phyloP scores from a whole-genome alignment of 2,797 vertebrate genomes.

The Schizopygopsis pylzovi region DNA sequence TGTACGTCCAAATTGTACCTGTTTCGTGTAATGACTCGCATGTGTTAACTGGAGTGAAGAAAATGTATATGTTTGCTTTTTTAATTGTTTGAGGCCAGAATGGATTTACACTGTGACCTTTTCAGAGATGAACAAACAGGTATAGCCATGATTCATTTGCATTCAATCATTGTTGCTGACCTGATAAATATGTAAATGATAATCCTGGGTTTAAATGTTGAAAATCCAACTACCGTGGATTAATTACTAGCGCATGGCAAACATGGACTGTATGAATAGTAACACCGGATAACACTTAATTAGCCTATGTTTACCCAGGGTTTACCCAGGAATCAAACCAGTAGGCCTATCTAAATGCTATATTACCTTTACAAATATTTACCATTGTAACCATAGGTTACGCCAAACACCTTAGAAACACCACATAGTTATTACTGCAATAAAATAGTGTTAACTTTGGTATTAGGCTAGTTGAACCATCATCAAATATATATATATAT shows the following conservation, averaged over 20 bases:
- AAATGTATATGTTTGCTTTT: neutral
- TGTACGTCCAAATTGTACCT: no score
- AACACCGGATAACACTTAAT: neutral
- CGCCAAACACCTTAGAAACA: neutral
- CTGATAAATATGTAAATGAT: neutral
- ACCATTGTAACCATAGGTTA: neutral
- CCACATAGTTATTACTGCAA: neutral
- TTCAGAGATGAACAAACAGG: neutral
- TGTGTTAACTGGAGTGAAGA: neutral
- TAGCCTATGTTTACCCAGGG: neutral
- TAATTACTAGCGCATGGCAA: neutral
- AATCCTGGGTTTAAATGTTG: neutral
- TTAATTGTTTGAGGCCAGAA: neutral
- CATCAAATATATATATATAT: neutral
- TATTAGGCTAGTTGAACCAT: neutral
- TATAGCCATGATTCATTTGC: neutral
- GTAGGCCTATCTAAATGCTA: neutral
- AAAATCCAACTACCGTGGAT: neutral
- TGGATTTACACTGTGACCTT: neutral
- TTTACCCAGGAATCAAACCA: neutral
- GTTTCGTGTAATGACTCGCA: no score
- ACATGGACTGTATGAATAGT: neutral
- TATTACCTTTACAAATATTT: slow-evolving; percentile 5
- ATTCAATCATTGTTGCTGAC: neutral
- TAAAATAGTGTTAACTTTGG: slow-evolving; percentile 2